Base-by-base conservation (phyloP, 2,888 invertebrate species). In the Tinea pellionella region DNA sequence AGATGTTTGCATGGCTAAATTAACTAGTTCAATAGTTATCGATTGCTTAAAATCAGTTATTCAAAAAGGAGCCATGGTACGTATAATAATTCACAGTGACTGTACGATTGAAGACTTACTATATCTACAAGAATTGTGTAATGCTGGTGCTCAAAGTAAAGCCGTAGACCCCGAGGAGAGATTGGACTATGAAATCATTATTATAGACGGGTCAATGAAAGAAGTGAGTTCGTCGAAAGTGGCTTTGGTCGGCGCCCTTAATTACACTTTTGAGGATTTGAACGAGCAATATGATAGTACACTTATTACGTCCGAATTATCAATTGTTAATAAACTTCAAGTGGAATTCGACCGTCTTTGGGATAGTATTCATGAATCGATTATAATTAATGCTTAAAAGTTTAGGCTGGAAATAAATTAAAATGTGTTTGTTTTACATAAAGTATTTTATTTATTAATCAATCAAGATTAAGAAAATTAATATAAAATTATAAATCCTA, bases 271-370 rank as follows among this genome's bases (percentile, higher is more conserved):
- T 0, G 59, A 63, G 11, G 62, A 70, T 9, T 71, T 76, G 18
- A 76, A 77, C 63, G 70, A 69, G 61, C 71, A 73, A 62, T 68
- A 70, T 47, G 75, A 76, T 41, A 66, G 67, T 16, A 80, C 82
- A 0, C 42, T 82, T 7, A 64, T 83, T 13, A 77, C 75, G 1
- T 77, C 81, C 0, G 78, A 80, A 16, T 6, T 41, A 0, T 19
- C 62, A 0, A 70, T 80, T 0, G 63, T 79, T 15, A 64, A 59
- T n/a, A 62, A 71, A 11, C 64, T 83, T 15, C 70, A 68, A 59
- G 66, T 62, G 11, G 81, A 82, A 67, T 83, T 82, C 59, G 69
- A 79, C 15, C 68, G 82, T 63, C 65, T 82, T 43, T 82, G 82
- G 81, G 61, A 47, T 63, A 62, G 58, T 59, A 64, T 60, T 64